A percentile compares a stretch with the other conserved stretches of the same genome.
phyloP scores from a whole-genome alignment of 2,797 vertebrate species.

The Syngnathus rostellatus region DNA sequence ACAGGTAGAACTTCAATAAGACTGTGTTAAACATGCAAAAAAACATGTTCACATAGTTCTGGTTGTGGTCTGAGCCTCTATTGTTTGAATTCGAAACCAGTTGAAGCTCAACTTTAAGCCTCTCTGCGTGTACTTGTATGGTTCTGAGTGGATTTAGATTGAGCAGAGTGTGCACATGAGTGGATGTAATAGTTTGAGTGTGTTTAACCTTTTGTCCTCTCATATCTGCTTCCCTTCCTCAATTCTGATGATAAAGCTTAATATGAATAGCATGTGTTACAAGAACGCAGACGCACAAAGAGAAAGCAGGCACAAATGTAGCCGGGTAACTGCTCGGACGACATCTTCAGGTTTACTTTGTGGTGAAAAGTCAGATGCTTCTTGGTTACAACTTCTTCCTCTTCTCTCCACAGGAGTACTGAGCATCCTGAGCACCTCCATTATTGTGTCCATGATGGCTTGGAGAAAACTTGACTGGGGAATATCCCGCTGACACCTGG shows the following conservation, averaged over 20 bases:
- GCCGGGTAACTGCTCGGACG: neutral
- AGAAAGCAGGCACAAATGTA: neutral
- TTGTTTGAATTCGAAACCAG: neutral
- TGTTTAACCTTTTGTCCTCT: slow-evolving; percentile 8
- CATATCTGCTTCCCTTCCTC: slow-evolving; percentile 7
- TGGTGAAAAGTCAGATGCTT: neutral
- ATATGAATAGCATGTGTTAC: neutral
- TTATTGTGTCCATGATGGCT: slow-evolving; percentile 45
- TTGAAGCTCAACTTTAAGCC: neutral
- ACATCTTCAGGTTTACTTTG: neutral
- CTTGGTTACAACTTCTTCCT: slow-evolving; percentile 34
- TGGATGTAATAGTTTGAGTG: slow-evolving; percentile 3
- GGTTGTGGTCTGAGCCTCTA: neutral
- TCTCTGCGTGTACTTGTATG: neutral
- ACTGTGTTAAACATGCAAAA: too few species aligned
- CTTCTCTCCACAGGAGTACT: slow-evolving; percentile 48
- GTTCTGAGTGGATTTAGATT: neutral
- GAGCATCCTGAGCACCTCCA: slow-evolving; percentile 41
- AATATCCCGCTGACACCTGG: slow-evolving; percentile 44
- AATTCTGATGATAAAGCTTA: slow-evolving; percentile 2
- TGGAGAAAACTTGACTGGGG: slow-evolving; percentile 34
- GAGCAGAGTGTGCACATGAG: neutral
- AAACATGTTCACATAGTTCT: neutral
- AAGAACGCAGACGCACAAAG: too few species aligned
- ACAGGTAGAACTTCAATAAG: neutral